Conservation (phyloP, 2,113 vertebrate species). For the Carollia perspicillata region DNA sequence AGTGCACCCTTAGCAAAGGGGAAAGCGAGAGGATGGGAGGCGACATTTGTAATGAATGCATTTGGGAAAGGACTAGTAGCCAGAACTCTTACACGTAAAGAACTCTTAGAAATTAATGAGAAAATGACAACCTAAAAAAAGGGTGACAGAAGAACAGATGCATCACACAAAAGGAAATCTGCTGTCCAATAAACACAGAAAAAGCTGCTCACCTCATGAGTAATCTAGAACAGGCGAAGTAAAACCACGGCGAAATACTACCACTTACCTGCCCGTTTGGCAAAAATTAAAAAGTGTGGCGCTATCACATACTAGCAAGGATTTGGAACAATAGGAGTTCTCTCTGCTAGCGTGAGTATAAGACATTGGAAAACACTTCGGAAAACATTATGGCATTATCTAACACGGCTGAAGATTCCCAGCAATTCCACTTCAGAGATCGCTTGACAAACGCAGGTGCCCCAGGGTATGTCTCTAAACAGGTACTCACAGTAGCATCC, state of each 20-base stretch:
- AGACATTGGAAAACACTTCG: background rate
- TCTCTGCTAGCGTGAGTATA: background rate
- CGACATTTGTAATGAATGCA: background rate
- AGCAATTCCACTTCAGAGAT: constrained; percentile 8
- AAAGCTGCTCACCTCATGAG: background rate
- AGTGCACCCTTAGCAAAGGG: background rate
- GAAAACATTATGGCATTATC: background rate
- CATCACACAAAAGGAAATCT: background rate
- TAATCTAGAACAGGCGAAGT: background rate
- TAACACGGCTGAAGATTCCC: background rate
- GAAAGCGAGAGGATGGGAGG: background rate
- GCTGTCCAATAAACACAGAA: background rate
- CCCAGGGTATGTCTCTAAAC: background rate
- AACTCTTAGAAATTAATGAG: background rate
- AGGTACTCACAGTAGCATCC: background rate
- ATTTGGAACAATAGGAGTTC: background rate
- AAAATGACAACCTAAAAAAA: background rate
- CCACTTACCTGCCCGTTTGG: background rate
- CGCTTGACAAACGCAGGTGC: background rate
- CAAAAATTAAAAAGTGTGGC: background rate
- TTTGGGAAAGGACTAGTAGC: background rate
- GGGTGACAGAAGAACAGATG: background rate
- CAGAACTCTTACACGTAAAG: background rate
- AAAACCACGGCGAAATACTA: background rate
- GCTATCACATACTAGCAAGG: background rate